Conservation (phyloP, 2,888 invertebrate species). For the Drosophila anceps region DNA sequence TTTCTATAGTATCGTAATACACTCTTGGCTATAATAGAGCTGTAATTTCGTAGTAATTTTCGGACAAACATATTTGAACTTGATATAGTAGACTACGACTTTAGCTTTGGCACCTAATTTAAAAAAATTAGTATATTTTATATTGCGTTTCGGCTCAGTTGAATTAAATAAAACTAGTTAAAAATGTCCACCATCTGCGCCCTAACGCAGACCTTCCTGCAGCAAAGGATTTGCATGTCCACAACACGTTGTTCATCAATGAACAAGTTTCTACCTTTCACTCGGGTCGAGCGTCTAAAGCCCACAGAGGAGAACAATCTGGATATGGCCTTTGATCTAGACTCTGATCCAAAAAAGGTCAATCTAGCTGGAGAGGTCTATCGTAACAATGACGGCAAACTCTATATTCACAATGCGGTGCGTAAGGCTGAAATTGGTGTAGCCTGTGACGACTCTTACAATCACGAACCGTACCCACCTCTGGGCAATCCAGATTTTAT, state of each 20-base stretch:
- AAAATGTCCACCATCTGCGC: slow-evolving; percentile 34
- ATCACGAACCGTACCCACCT: slow-evolving; percentile 21
- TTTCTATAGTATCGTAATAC: not conserved
- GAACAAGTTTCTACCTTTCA: slow-evolving; percentile 41
- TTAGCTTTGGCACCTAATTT: not conserved
- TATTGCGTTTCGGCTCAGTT: slow-evolving; percentile 9
- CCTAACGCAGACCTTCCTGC: slow-evolving; percentile 20
- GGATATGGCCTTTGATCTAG: slow-evolving; percentile 29
- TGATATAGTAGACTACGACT: slow-evolving; percentile 21
- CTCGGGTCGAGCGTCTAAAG: slow-evolving; percentile 24
- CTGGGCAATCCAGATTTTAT: slow-evolving; percentile 52
- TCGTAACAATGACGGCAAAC: slow-evolving; percentile 21
- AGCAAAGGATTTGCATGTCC: slow-evolving; percentile 13
- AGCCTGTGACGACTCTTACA: slow-evolving; percentile 29
- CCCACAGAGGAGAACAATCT: slow-evolving; percentile 22
- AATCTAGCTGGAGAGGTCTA: slow-evolving; percentile 41
- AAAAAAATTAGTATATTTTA: not conserved
- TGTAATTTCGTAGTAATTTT: not conserved
- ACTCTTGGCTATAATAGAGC: slow-evolving; percentile 10
- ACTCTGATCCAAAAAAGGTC: slow-evolving; percentile 37
- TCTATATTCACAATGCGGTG: slow-evolving; percentile 34
- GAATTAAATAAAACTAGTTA: not conserved
- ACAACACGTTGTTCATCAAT: slow-evolving; percentile 16
- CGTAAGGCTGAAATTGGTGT: slow-evolving; percentile 42
- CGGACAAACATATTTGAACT: not conserved